phyloP scores from a whole-genome alignment of 2,888 invertebrate genomes.

The Chrysotoxum bicinctum region DNA sequence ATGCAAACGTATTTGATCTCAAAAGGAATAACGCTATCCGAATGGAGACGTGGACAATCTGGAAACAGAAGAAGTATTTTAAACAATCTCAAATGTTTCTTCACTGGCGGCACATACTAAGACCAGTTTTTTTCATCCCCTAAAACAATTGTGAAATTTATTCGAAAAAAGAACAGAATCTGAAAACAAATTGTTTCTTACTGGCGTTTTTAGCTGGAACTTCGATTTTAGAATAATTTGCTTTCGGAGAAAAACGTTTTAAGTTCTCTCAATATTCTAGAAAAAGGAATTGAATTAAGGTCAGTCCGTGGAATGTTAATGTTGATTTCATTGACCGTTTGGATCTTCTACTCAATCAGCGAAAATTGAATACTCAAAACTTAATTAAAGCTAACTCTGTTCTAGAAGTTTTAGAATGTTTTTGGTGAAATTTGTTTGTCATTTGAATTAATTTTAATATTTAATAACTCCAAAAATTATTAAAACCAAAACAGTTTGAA shows the following conservation, averaged over 20 bases:
- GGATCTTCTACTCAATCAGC: too few species aligned
- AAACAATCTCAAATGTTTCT: conserved; percentile 77
- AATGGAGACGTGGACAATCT: conserved; percentile 80
- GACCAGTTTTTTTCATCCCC: conserved; percentile 9
- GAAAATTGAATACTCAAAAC: too few species aligned
- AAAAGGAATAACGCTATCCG: conserved; percentile 82
- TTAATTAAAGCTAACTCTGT: neutral
- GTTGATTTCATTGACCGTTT: too few species aligned
- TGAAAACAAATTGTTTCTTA: neutral
- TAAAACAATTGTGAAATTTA: conserved; percentile 5
- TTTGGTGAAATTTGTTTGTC: conserved; percentile 5
- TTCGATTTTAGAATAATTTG: too few species aligned
- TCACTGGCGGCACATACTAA: conserved; percentile 61
- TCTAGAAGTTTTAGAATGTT: neutral
- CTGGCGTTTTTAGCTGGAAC: neutral
- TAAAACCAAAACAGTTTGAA: neutral
- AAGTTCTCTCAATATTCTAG: too few species aligned
- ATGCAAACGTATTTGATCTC: conserved; percentile 82
- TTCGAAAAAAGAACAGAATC: conserved; percentile 10
- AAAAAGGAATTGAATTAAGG: too few species aligned
- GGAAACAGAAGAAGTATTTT: conserved; percentile 76
- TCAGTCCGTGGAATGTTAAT: too few species aligned
- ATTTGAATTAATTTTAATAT: conserved; percentile 21
- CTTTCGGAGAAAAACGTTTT: too few species aligned
- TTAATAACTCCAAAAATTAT: neutral